A percentile compares a stretch with the other conserved stretches of the same genome.
These are phyloP conservation scores for Dinothrombium tinctorium DNA, from an alignment of 1,140 invertebrate species.

Conservation along the genomic window DNA sequence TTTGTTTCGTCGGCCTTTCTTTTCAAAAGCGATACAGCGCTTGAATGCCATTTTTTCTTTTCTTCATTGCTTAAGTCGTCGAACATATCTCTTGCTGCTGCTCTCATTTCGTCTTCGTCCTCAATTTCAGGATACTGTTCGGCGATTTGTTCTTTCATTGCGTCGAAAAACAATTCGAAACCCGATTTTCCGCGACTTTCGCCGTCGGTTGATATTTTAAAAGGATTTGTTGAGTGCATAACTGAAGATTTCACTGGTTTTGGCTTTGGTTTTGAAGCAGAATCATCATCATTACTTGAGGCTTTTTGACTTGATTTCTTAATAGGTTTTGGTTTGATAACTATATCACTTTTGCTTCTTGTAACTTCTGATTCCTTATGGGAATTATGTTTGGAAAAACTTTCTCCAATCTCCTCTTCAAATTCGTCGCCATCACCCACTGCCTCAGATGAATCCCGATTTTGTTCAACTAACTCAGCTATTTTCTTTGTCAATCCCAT, in stretches of 20 bases:
- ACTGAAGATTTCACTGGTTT: constrained; percentile 1
- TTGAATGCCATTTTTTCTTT: neutral
- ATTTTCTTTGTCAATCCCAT: constrained; percentile 51
- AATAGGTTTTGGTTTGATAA: neutral
- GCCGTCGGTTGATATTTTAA: neutral
- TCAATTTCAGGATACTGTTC: neutral
- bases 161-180: neutral
- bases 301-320: neutral
- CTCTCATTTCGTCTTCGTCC: neutral
- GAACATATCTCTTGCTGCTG: neutral
- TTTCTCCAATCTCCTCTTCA: constrained; percentile 19
- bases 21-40: too few species aligned
- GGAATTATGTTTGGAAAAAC: constrained; percentile 9
- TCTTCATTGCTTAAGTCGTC: neutral
- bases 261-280: neutral
- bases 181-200: neutral
- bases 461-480: too few species aligned
- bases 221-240: too few species aligned
- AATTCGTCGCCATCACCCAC: too few species aligned
- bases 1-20: too few species aligned
- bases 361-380: constrained; percentile 1
- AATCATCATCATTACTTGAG: neutral
- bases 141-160: neutral
- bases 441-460: too few species aligned
- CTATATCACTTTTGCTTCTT: neutral